Evolutionary conservation across 1,140 invertebrate genomes (phyloP).

Genomic region (Hylaeus anthracinus): DNA sequence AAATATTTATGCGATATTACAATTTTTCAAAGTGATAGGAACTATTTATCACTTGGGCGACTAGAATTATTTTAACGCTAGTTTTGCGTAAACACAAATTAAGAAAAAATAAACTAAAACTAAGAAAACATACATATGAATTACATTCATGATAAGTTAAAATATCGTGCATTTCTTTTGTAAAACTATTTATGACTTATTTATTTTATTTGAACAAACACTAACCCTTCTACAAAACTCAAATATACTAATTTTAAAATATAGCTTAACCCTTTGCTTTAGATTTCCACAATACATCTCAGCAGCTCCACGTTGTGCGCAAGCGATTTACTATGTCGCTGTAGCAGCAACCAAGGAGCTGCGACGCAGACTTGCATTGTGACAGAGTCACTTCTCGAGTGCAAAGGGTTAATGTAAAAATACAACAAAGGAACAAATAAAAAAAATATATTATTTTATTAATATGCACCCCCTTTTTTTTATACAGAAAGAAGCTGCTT

Average conservation of each 20-base stretch:
- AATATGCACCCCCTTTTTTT: not conserved
- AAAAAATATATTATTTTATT: not conserved
- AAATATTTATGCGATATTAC: too few species aligned
- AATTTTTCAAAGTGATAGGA: not conserved
- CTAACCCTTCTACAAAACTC: not conserved
- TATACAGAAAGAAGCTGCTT: not conserved
- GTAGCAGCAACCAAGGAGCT: too few species aligned
- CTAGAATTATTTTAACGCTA: not conserved
- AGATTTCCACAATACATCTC: too few species aligned
- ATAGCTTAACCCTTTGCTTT: too few species aligned
- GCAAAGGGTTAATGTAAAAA: not conserved
- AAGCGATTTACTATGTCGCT: too few species aligned
- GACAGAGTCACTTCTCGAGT: not conserved
- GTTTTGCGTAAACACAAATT: not conserved
- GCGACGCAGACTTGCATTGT: too few species aligned
- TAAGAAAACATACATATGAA: not conserved
- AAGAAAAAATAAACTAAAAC: not conserved
- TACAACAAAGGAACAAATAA: not conserved
- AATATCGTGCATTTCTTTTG: slow-evolving; percentile 9
- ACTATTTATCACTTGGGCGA: not conserved
- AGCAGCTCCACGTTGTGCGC: too few species aligned
- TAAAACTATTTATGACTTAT: not conserved
- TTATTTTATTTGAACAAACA: not conserved
- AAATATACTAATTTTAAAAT: not conserved
- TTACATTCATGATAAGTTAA: not conserved